These are phyloP conservation scores for Spisula subtruncata DNA, from an alignment of 2,888 invertebrate species.

Conservation along the genomic window DNA sequence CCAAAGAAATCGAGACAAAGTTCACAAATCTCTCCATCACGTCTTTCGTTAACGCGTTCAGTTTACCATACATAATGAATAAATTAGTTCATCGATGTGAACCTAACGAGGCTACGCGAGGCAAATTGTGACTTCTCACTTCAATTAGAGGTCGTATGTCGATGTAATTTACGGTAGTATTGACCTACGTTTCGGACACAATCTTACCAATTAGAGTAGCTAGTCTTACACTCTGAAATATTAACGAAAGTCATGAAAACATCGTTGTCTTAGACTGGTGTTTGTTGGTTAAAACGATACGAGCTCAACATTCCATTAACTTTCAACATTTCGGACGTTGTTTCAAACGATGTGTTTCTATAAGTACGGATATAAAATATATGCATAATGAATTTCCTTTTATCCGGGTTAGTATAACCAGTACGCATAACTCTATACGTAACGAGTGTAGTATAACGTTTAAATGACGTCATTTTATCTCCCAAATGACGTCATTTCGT, in stretches of 20 bases:
- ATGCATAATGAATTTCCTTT: too few relatives aligned
- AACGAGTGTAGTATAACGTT: too few relatives aligned
- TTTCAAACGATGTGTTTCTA: neutral
- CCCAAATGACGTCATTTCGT: too few relatives aligned
- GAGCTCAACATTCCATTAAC: neutral
- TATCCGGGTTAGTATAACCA: too few relatives aligned
- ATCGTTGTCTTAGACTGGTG: too few relatives aligned
- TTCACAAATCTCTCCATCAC: neutral
- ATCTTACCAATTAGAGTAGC: neutral
- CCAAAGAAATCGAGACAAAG: neutral
- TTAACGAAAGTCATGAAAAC: neutral
- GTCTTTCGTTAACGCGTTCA: neutral
- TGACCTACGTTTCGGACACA: neutral
- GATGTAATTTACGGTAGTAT: neutral
- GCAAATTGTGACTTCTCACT: too few relatives aligned
- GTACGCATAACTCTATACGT: too few relatives aligned
- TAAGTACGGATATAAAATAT: too few relatives aligned
- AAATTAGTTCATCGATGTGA: neutral
- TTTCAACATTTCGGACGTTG: neutral
- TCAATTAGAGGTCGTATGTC: neutral
- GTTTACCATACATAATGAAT: neutral
- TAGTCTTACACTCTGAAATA: neutral
- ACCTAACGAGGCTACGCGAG: neutral
- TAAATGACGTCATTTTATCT: too few relatives aligned
- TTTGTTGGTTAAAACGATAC: neutral